phyloP scores from a whole-genome alignment of 2,797 vertebrate genomes.

The Limnodromus scolopaceus region DNA sequence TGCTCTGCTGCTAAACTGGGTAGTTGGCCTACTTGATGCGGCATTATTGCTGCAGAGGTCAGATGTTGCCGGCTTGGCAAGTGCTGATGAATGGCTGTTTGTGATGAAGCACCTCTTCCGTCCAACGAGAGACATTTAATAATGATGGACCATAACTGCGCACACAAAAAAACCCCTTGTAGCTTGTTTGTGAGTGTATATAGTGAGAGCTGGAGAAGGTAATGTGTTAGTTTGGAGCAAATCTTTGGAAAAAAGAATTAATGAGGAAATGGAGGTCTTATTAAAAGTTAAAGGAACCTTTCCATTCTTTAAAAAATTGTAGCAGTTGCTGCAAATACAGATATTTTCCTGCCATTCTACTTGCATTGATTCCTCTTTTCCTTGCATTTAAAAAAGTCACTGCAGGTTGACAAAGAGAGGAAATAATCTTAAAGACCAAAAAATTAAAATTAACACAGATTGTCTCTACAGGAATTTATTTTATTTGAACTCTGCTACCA shows the following conservation, averaged over 20 bases:
- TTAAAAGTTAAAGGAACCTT: background rate
- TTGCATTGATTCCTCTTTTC: background rate
- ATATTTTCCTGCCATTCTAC: background rate
- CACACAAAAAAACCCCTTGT: slow-evolving; percentile 82
- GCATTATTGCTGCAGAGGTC: slow-evolving; percentile 98
- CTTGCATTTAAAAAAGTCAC: background rate
- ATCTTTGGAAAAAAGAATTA: background rate
- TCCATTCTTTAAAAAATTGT: background rate
- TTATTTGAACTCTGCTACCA: background rate
- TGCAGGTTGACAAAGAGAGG: background rate
- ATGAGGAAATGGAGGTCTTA: background rate
- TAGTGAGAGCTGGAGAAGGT: background rate
- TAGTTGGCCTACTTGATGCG: slow-evolving; percentile 97
- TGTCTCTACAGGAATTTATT: background rate
- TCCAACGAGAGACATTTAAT: slow-evolving; percentile 94
- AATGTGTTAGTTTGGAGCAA: background rate
- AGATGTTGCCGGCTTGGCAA: slow-evolving; percentile 88
- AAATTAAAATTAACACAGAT: background rate
- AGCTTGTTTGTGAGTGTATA: slow-evolving; percentile 70
- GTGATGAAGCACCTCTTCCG: slow-evolving; percentile 90
- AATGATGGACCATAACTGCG: slow-evolving; percentile 92
- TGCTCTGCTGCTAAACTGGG: slow-evolving; percentile 95
- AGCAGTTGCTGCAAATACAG: background rate
- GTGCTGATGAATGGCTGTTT: slow-evolving; percentile 94
- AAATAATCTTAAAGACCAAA: background rate